A percentile compares a stretch with the other conserved stretches of the same genome.
Evolutionary conservation across 2,113 vertebrate species (phyloP).

Genomic region (Clarias gariepinus): DNA sequence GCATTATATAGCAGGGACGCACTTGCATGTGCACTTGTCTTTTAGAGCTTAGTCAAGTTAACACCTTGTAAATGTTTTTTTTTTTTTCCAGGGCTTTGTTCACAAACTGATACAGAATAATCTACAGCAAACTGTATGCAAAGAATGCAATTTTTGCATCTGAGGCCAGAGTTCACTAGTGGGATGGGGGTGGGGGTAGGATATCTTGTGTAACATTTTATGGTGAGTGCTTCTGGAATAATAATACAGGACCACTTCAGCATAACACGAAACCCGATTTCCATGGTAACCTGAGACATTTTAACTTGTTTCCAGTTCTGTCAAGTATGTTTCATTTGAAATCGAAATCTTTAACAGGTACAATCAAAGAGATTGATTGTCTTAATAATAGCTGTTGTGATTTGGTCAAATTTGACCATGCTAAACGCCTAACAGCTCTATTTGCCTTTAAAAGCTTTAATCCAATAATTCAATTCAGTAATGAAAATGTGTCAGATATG

Average conservation of each 20-base stretch:
- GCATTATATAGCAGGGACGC: constrained; percentile 50
- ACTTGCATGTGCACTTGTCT: constrained; percentile 11
- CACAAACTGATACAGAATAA: neutral
- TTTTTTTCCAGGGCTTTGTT: neutral
- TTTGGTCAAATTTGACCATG: neutral
- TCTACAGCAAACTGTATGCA: neutral
- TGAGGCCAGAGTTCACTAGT: neutral
- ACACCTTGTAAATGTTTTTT: neutral
- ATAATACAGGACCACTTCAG: constrained; percentile 48
- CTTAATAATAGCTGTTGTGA: neutral
- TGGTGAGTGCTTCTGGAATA: constrained; percentile 42
- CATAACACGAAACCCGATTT: constrained; percentile 49
- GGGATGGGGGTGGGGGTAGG: neutral
- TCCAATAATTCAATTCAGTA: neutral
- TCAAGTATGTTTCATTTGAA: constrained; percentile 44
- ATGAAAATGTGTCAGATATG: neutral
- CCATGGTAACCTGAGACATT: constrained; percentile 51
- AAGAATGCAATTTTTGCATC: constrained; percentile 15
- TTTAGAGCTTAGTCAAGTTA: neutral
- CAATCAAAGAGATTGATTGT: constrained; percentile 28
- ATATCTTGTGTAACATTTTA: constrained; percentile 50
- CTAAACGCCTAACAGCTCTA: neutral
- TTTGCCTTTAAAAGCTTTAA: neutral
- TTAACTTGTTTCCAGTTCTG: constrained; percentile 15
- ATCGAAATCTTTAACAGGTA: constrained; percentile 45